phyloP scores from a whole-genome alignment of 2,888 invertebrate genomes.

The Globia sparganii region DNA sequence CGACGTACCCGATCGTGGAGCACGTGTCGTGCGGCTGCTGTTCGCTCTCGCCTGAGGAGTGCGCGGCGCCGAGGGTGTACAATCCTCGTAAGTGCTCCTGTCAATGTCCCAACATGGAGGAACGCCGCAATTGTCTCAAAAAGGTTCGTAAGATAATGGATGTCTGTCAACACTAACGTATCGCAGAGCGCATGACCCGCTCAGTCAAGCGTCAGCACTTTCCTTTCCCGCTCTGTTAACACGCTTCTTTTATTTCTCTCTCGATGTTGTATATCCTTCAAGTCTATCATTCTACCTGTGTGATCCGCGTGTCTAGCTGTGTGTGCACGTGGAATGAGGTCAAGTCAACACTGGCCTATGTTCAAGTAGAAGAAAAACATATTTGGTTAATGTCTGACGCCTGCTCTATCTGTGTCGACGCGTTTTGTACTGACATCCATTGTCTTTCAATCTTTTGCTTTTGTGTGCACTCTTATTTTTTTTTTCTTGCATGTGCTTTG shows the following conservation, averaged over 20 bases:
- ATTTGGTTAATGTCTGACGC: conserved; percentile 63
- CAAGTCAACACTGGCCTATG: conserved; percentile 60
- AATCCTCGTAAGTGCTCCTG: conserved; percentile 89
- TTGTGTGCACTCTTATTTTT: conserved; percentile 58
- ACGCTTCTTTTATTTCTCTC: conserved; percentile 70
- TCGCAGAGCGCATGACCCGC: conserved; percentile 77
- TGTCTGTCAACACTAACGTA: conserved; percentile 83
- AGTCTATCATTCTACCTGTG: conserved; percentile 42
- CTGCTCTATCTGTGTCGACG: conserved; percentile 60
- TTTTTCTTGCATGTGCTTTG: conserved; percentile 54
- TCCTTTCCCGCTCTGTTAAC: conserved; percentile 70
- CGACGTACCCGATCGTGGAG: conserved; percentile 82
- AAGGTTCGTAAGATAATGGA: conserved; percentile 89
- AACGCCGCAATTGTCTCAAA: conserved; percentile 82
- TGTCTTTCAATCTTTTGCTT: conserved; percentile 80
- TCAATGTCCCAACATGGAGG: conserved; percentile 86
- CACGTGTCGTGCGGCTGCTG: conserved; percentile 86
- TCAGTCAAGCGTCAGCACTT: conserved; percentile 70
- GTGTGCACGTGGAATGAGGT: conserved; percentile 59
- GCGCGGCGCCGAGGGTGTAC: conserved; percentile 79
- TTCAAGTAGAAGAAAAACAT: conserved; percentile 42
- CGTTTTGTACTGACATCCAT: conserved; percentile 82
- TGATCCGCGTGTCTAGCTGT: conserved; percentile 48
- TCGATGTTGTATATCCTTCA: conserved; percentile 65
- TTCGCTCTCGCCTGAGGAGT: conserved; percentile 74